Conservation (phyloP, 2,113 vertebrate genomes). For the Geococcyx californianus region DNA sequence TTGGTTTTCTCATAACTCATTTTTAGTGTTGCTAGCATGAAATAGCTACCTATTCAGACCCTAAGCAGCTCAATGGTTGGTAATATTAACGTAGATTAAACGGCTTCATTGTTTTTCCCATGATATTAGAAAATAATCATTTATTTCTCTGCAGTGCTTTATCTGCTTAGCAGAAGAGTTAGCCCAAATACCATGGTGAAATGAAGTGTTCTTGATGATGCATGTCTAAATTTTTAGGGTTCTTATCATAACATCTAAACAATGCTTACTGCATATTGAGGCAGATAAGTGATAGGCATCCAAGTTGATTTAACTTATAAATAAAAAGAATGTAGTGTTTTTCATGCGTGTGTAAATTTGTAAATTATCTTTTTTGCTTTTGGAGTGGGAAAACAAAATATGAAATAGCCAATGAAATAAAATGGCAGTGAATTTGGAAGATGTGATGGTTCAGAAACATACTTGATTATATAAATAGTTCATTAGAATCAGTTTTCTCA, state of each 20-base stretch:
- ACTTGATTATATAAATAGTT: not conserved
- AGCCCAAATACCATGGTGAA: not conserved
- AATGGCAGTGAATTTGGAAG: not conserved
- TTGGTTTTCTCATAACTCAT: not conserved
- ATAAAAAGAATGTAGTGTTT: not conserved
- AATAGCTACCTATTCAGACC: not conserved
- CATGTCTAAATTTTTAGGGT: not conserved
- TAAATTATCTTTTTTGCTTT: not conserved
- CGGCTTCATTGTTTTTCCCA: not conserved
- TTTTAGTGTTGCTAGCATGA: not conserved
- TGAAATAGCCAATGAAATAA: not conserved
- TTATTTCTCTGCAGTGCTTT: not conserved
- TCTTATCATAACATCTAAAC: not conserved
- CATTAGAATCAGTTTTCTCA: not conserved
- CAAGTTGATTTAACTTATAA: not conserved
- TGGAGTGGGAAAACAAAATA: not conserved
- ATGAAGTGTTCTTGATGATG: not conserved
- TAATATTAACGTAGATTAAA: not conserved
- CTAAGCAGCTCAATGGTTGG: not conserved
- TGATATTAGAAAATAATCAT: not conserved
- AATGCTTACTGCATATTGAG: not conserved
- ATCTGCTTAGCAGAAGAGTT: not conserved
- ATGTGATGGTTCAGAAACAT: not conserved
- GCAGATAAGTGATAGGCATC: not conserved
- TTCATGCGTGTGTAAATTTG: not conserved